Conservation (phyloP, 2,888 invertebrate genomes). For the Ferrisia virgata region DNA sequence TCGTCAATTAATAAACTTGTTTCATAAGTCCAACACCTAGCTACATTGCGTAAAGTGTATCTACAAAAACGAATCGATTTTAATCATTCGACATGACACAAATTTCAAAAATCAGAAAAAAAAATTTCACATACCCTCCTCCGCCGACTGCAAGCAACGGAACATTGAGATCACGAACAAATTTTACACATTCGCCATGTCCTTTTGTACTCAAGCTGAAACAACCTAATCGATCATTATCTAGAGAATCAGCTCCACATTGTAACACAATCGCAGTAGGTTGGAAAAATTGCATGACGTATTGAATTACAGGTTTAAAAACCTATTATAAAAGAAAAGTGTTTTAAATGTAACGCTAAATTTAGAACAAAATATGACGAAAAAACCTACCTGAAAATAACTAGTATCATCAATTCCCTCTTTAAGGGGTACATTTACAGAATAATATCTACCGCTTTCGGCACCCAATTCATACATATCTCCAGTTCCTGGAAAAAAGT, state of each 20-base stretch:
- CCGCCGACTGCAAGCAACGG: constrained; percentile 87
- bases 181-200: constrained; percentile 96
- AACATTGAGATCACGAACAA: constrained; percentile 86
- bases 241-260: constrained; percentile 97
- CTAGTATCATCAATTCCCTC: constrained; percentile 96
- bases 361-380: too few relatives aligned
- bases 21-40: constrained; percentile 98
- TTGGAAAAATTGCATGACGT: constrained; percentile 93
- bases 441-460: constrained; percentile 92
- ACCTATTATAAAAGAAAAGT: constrained; percentile 59
- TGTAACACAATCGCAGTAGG: constrained; percentile 96
- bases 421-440: constrained; percentile 95
- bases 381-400: constrained; percentile 68
- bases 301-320: constrained; percentile 89
- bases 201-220: constrained; percentile 93
- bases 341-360: too few relatives aligned
- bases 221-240: constrained; percentile 91
- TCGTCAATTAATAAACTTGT: constrained; percentile 92
- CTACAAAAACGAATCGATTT: constrained; percentile 53
- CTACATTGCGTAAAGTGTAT: constrained; percentile 94
- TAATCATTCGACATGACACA: background rate
- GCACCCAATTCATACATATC: constrained; percentile 98
- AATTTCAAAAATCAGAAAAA: background rate
- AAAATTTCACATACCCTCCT: constrained; percentile 59
- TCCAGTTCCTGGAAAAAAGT: constrained; percentile 97